Conservation (phyloP, 2,797 vertebrate genomes). For the Chiroxiphia lanceolata region DNA sequence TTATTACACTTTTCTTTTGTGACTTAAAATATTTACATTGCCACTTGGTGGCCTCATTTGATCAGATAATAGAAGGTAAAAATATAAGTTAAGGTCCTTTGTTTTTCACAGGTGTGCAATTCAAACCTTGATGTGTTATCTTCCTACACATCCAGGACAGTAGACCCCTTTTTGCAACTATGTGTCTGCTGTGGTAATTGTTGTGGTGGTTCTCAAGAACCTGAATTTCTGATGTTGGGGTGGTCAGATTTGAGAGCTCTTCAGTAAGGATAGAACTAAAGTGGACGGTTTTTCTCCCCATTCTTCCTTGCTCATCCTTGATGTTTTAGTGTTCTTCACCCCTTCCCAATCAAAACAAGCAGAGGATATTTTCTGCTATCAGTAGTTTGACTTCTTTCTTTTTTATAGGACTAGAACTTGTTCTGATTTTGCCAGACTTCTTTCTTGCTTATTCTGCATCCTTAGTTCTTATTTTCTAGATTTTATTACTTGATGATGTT, state of each 20-base stretch:
- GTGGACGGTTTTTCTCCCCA: background rate
- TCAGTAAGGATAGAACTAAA: background rate
- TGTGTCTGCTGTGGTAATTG: background rate
- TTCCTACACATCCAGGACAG: background rate
- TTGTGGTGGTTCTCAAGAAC: background rate
- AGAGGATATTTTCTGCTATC: background rate
- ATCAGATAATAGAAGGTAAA: background rate
- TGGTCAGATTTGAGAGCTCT: background rate
- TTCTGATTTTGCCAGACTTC: background rate
- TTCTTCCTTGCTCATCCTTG: background rate
- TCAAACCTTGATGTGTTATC: background rate
- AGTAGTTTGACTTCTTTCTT: background rate
- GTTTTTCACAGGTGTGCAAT: background rate
- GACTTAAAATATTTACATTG: conserved; percentile 25
- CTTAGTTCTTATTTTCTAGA: background rate
- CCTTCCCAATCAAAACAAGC: background rate
- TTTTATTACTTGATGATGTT: background rate
- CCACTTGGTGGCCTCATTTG: conserved; percentile 62
- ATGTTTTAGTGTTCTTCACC: background rate
- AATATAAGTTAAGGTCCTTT: background rate
- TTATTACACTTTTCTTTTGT: background rate
- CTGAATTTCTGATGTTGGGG: background rate
- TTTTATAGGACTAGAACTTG: background rate
- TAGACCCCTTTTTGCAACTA: background rate
- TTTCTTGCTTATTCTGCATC: background rate